A percentile compares a stretch with the other conserved stretches of the same genome.
These are phyloP conservation scores for Volucella inanis DNA, from an alignment of 2,888 invertebrate genomes.

Conservation along the genomic window DNA sequence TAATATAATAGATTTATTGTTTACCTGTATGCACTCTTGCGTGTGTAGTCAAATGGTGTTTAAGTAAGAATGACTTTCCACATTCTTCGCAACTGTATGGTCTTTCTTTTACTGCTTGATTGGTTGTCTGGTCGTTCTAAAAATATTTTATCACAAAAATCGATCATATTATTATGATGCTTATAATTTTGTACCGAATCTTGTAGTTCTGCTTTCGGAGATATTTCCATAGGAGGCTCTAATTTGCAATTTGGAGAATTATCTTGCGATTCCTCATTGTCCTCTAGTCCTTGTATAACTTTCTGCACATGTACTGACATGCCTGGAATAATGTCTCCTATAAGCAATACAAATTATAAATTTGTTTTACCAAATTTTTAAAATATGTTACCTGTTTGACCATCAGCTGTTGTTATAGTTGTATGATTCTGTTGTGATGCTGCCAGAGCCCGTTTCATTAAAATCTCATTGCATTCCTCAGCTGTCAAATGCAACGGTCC, in stretches of 20 bases:
- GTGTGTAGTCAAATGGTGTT: constrained; percentile 93
- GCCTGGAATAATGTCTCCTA: constrained; percentile 83
- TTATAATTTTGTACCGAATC: constrained; percentile 78
- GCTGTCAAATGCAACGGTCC: constrained; percentile 89
- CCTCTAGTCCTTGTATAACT: constrained; percentile 83
- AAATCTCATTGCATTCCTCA: constrained; percentile 90
- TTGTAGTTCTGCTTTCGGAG: constrained; percentile 83
- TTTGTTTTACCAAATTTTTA: background rate
- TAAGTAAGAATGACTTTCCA: constrained; percentile 91
- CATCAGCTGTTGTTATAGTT: constrained; percentile 82
- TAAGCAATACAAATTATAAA: background rate
- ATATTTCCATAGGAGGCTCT: constrained; percentile 83
- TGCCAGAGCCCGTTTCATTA: constrained; percentile 89
- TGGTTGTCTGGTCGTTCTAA: constrained; percentile 82
- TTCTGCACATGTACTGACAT: constrained; percentile 84
- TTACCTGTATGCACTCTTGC: constrained; percentile 90
- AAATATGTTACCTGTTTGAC: constrained; percentile 77
- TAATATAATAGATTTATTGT: background rate
- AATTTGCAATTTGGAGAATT: constrained; percentile 83
- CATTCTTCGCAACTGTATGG: constrained; percentile 93
- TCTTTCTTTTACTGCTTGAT: constrained; percentile 86
- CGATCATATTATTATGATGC: background rate
- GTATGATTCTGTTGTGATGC: constrained; percentile 84
- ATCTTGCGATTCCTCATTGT: constrained; percentile 83
- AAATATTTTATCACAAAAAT: background rate